These are phyloP conservation scores for Hippoglossus stenolepis DNA, from an alignment of 2,113 vertebrate genomes.

Conservation along the genomic window DNA sequence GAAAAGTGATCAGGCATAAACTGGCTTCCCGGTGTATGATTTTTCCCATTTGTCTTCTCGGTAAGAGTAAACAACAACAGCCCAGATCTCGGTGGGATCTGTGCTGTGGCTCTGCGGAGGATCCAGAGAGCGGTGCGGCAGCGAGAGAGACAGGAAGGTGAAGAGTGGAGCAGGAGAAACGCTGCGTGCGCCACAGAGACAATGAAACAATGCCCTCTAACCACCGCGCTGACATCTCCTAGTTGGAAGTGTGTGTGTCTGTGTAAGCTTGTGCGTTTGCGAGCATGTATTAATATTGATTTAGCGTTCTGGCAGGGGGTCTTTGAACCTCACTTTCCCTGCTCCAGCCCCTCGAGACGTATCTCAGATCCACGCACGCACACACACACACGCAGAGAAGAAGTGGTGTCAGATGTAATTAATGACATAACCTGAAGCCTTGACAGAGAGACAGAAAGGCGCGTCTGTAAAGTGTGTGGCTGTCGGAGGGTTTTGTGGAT, in stretches of 20 bases:
- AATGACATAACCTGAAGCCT: slow-evolving; percentile 66
- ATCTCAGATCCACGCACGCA: slow-evolving; percentile 40
- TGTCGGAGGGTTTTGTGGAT: slow-evolving; percentile 13
- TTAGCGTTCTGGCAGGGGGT: slow-evolving; percentile 74
- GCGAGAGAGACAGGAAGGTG: slow-evolving; percentile 2
- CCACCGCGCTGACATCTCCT: slow-evolving; percentile 65
- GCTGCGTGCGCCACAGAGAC: slow-evolving; percentile 55
- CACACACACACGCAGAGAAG: slow-evolving; percentile 45
- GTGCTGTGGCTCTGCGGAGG: slow-evolving; percentile 11
- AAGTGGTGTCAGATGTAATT: slow-evolving; percentile 72
- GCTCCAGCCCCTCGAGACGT: slow-evolving; percentile 55
- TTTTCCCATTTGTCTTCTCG: slow-evolving; percentile 1
- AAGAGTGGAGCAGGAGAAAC: slow-evolving; percentile 33
- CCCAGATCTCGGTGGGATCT: background rate
- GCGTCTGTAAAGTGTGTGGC: slow-evolving; percentile 14
- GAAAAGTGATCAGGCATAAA: background rate
- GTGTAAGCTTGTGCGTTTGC: slow-evolving; percentile 42
- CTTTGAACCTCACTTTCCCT: slow-evolving; percentile 76
- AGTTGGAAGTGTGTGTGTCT: slow-evolving; percentile 55
- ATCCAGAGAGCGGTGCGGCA: slow-evolving; percentile 23
- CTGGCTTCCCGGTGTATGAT: background rate
- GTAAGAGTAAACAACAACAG: background rate
- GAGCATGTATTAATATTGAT: slow-evolving; percentile 79
- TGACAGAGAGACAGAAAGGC: slow-evolving; percentile 55
- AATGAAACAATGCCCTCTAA: slow-evolving; percentile 70